phyloP scores from a whole-genome alignment of 2,797 vertebrate species.

The Neosalanx taihuensis region DNA sequence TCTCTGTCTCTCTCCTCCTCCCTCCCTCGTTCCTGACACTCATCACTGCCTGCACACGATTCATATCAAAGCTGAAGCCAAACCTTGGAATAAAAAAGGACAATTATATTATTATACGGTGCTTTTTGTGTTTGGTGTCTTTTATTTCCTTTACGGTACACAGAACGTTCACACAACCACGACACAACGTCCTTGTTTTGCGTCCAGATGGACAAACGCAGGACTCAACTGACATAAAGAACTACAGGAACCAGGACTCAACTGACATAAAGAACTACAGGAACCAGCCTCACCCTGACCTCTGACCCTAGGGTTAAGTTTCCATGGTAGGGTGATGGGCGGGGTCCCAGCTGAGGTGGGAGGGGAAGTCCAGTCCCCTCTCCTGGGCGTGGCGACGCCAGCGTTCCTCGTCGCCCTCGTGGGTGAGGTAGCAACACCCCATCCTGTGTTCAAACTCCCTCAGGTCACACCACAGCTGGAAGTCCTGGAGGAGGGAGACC shows the following conservation, averaged over 20 bases:
- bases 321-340: not conserved
- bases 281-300: not conserved
- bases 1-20: conserved; percentile 23
- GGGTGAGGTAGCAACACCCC: conserved; percentile 69
- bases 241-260: no score
- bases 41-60: conserved; percentile 37
- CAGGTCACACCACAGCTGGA: conserved; percentile 76
- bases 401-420: conserved; percentile 59
- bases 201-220: no score
- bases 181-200: no score
- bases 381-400: conserved; percentile 61
- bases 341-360: conserved; percentile 40
- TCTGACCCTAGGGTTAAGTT: not conserved
- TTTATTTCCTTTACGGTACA: conserved; percentile 8
- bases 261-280: no score
- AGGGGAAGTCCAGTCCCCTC: conserved; percentile 55
- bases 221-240: no score
- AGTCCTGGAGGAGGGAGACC: conserved; percentile 56
- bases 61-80: conserved; percentile 30
- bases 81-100: conserved; percentile 70
- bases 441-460: conserved; percentile 65
- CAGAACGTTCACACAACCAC: no score
- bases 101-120: conserved; percentile 59
- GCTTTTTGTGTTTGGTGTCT: conserved; percentile 22
- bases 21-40: conserved; percentile 13